These are phyloP conservation scores for Cyclophora albipunctata DNA, from an alignment of 2,888 invertebrate species.

Conservation along the genomic window DNA sequence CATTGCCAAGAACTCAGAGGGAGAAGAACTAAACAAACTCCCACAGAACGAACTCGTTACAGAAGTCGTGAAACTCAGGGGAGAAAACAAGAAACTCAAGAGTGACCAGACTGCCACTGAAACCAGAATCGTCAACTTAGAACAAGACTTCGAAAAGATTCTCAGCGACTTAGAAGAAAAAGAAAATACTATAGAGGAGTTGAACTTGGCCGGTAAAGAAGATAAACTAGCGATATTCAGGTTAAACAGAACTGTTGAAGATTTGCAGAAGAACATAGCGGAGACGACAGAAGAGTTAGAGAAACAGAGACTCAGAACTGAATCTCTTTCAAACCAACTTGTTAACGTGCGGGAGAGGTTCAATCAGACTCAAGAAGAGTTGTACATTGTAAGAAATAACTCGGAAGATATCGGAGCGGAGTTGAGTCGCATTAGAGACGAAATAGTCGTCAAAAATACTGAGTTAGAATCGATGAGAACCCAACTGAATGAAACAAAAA, in stretches of 20 bases:
- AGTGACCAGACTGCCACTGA: slow-evolving; percentile 43
- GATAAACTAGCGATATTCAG: slow-evolving; percentile 31
- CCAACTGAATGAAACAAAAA: slow-evolving; percentile 34
- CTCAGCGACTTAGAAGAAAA: slow-evolving; percentile 56
- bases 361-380: slow-evolving; percentile 36
- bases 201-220: slow-evolving; percentile 38
- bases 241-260: slow-evolving; percentile 31
- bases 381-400: slow-evolving; percentile 36
- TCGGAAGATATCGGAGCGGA: slow-evolving; percentile 45
- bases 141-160: slow-evolving; percentile 54
- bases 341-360: slow-evolving; percentile 22
- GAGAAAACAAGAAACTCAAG: slow-evolving; percentile 41
- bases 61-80: slow-evolving; percentile 32
- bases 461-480: slow-evolving; percentile 36
- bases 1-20: slow-evolving; percentile 10
- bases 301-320: slow-evolving; percentile 32
- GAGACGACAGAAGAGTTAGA: slow-evolving; percentile 47
- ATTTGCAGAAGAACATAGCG: slow-evolving; percentile 35
- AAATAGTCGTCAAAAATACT: slow-evolving; percentile 37
- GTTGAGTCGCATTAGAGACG: slow-evolving; percentile 37
- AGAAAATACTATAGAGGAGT: slow-evolving; percentile 45
- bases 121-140: slow-evolving; percentile 47
- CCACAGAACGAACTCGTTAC: slow-evolving; percentile 32
- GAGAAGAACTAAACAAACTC: slow-evolving; percentile 33
- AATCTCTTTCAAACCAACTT: slow-evolving; percentile 23